Base-by-base conservation (phyloP, 2,888 invertebrate species). In the Dryococelus australis region DNA sequence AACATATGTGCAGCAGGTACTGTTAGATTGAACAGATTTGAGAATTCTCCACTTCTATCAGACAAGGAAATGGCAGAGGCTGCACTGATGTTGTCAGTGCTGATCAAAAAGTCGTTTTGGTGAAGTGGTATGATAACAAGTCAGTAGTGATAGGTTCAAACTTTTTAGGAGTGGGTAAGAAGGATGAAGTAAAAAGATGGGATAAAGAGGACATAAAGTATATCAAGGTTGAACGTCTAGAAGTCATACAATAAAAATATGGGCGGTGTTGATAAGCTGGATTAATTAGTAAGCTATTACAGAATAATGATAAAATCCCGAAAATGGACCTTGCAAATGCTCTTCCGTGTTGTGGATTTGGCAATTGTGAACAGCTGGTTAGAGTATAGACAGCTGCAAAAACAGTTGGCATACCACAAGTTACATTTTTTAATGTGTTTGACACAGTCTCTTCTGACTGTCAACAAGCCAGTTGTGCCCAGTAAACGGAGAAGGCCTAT, bases 211-310 rank as follows among this genome's bases (percentile, higher is more conserved):
- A n/a, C 43, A 85, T 43, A 43, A 85, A 43, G 43, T 85, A 85
- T n/a, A 24, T 85, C 35, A 85, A 85, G 24, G 85, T 85, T 26
- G 35, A 43, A 85, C 43, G 43, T 43, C 85, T 43, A 24, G 85
- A 85, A 47, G 47, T 43, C 47, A 85, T 85, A 85, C 43, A 85
- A 85, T 85, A 43, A 85, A 43, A 85, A 20, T 43, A 85, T 65
- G 65, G 43, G 47, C 10, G 85, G 43, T 20, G 26, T 43, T 26
- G 20, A 43, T 85, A 43, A 26, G 26, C 43, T 26, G 26, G 35
- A 88, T 86, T 3, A 87, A 88, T 80, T 86, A 84, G 65, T 89
- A 20, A 65, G 24, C 65, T 65, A 65, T 65, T 65, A 65, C 65
- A 65, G 65, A 65, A 65, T 65, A 8, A 65, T 65, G 65, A 65